A percentile compares a stretch with the other conserved stretches of the same genome.
Conservation (phyloP, 30 jellyfish, hydroid and myxozoan species). For the Chrysaora quinquecirrha region DNA sequence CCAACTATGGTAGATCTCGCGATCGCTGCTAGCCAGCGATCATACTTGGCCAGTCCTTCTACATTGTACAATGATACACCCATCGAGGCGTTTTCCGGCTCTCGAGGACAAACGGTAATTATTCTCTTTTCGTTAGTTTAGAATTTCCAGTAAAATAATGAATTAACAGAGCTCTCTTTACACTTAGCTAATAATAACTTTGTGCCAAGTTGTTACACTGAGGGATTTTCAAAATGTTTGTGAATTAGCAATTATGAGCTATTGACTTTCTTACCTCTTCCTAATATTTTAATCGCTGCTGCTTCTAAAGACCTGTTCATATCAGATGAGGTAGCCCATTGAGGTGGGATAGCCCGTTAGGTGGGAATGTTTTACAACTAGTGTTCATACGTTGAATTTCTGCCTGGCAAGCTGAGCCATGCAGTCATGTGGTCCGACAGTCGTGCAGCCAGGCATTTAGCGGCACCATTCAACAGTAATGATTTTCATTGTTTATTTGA, state of each 20-base stretch:
- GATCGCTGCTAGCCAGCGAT: constrained; percentile 63
- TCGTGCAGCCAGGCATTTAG: too few relatives aligned
- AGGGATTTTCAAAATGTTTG: neutral
- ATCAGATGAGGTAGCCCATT: too few relatives aligned
- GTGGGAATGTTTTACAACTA: too few relatives aligned
- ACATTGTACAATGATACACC: neutral
- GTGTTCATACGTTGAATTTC: too few relatives aligned
- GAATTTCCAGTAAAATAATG: neutral
- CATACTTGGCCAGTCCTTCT: constrained; percentile 36
- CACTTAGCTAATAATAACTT: neutral
- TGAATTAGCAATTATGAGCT: too few relatives aligned
- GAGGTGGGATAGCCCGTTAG: too few relatives aligned
- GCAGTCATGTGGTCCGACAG: too few relatives aligned
- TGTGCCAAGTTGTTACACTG: neutral
- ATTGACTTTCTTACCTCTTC: too few relatives aligned
- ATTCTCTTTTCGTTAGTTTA: neutral
- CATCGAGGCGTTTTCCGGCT: neutral
- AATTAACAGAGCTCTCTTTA: neutral
- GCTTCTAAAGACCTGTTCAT: neutral
- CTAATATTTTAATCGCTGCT: neutral
- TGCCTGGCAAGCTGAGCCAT: too few relatives aligned
- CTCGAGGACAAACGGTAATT: neutral
- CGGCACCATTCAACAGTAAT: too few relatives aligned
- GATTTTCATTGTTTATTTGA: too few relatives aligned
- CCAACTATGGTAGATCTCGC: constrained; percentile 81